Base-by-base conservation (phyloP, 2,888 invertebrate genomes). In the Himalopsyche japonica region DNA sequence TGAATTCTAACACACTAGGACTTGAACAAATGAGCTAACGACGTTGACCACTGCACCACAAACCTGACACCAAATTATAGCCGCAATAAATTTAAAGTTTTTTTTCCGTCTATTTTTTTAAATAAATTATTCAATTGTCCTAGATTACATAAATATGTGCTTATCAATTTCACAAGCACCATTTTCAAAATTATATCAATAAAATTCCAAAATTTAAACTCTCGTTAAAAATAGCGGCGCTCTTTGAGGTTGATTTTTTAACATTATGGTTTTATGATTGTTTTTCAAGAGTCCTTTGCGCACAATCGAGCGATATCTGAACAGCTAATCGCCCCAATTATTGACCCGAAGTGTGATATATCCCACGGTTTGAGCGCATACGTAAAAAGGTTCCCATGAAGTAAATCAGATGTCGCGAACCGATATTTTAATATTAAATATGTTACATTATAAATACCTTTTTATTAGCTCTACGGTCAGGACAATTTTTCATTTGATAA, bases 301-400 rank as follows among this genome's bases (percentile, higher is more conserved):
- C 57, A 24, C 57, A 20, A 57, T 57, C 57, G 57, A 57, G 57
- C 57, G 57, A 57, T 57, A 85, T 85, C 79, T 83, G 83, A 49
- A 47, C 81, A 76, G 81, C 81, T 83, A 85, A 83, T 83, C 85
- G 85, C 57, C 79, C 83, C 83, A 83, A 85, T 85, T 85, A 83
- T 83, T 85, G 81, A 49, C 49, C 82, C 79, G 34, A 83, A 81
- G 85, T 85, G 85, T 85, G 85, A 85, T 83, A 83, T 83, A 85
- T 85, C 85, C 85, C 85, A 85, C 85, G 85, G 83, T 78, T 48
- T 37, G 57, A 37, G 70, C 77, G 47, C 32, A 48, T 79, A 64
- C 76, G 48, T 64, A 57, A 37, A 43, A 20, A 77, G 34, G n/a
- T n/a, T n/a, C 85, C 70, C 80, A 77, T 24, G 78, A 76, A n/a